Conservation (phyloP, 2,888 invertebrate genomes). For the Phragmatobia fuliginosa region DNA sequence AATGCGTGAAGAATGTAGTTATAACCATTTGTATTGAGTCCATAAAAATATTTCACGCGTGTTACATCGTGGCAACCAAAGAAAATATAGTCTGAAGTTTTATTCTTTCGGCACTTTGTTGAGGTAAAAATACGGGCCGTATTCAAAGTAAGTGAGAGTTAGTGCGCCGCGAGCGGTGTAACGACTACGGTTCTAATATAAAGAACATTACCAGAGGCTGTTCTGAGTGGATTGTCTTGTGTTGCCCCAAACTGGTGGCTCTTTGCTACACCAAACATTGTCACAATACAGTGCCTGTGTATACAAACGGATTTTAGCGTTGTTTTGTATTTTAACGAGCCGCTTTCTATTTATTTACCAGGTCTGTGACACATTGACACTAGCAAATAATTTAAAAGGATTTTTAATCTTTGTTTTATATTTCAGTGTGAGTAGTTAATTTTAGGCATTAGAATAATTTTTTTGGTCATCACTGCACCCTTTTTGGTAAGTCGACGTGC, state of each 20-base stretch:
- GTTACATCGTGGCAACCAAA: not conserved
- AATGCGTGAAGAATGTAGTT: too few species aligned
- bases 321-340: conserved; percentile 16
- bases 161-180: conserved; percentile 36
- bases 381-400: not conserved
- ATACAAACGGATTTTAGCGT: conserved; percentile 23
- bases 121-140: conserved; percentile 50
- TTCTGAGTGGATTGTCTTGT: conserved; percentile 64
- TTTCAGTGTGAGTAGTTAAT: too few species aligned
- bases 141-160: conserved; percentile 48
- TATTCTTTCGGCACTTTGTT: conserved; percentile 42
- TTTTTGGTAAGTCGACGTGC: too few species aligned
- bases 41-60: not conserved
- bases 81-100: conserved; percentile 45
- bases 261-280: conserved; percentile 51
- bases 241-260: conserved; percentile 54
- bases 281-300: conserved; percentile 31
- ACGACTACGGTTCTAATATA: conserved; percentile 56
- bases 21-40: not conserved
- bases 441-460: too few species aligned
- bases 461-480: too few species aligned
- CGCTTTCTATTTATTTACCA: conserved; percentile 4
- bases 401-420: too few species aligned
- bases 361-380: not conserved
- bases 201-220: conserved; percentile 58